These are phyloP conservation scores for Chorisops tibialis DNA, from an alignment of 2,888 invertebrate genomes.

Conservation along the genomic window DNA sequence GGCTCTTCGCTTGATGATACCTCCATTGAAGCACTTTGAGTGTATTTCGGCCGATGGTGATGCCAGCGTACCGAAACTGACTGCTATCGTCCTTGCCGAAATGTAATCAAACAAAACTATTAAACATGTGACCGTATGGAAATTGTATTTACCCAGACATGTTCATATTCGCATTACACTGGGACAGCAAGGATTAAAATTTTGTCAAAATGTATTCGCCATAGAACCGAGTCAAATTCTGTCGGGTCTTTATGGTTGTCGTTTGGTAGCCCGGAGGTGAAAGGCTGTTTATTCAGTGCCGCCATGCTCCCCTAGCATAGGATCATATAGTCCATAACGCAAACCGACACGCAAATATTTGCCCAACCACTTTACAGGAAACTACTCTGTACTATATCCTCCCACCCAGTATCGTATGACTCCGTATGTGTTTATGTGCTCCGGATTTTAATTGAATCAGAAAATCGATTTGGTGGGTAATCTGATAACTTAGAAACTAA, in stretches of 20 bases:
- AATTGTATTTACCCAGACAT: conserved; percentile 12
- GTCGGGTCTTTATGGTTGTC: no score
- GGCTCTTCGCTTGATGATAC: not conserved
- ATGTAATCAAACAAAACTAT: not conserved
- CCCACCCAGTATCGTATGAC: no score
- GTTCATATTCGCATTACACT: not conserved
- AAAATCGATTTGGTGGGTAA: conserved; percentile 8
- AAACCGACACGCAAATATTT: no score
- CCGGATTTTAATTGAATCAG: conserved; percentile 1
- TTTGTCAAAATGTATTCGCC: no score
- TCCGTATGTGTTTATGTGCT: not conserved
- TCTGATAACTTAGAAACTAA: no score
- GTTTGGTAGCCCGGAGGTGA: no score
- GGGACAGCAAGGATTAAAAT: not conserved
- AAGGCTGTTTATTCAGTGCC: no score
- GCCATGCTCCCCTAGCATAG: no score
- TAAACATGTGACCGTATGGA: not conserved
- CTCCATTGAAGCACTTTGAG: not conserved
- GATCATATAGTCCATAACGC: no score
- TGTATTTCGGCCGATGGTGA: not conserved
- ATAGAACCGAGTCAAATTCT: no score
- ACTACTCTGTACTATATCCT: no score
- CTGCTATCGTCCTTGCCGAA: not conserved
- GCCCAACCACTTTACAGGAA: no score
- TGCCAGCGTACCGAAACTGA: not conserved